These are phyloP conservation scores for Entomobrya multifasciata DNA, from an alignment of 2,888 invertebrate genomes.

Conservation along the genomic window DNA sequence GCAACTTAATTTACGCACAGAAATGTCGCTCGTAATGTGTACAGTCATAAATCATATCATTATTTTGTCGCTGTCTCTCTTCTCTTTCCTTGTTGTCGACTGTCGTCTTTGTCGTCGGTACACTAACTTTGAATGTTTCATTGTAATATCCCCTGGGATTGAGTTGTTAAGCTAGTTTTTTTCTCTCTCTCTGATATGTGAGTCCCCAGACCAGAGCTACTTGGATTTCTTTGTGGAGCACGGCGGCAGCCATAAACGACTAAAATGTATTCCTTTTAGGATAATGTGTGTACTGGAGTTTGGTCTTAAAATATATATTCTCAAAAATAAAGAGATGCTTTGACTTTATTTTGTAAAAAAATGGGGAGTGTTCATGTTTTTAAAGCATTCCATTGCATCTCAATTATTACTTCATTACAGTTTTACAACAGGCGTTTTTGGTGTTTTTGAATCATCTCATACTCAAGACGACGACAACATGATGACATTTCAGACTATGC, in stretches of 20 bases:
- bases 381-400: slow-evolving; percentile 26
- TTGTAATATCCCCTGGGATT: slow-evolving; percentile 69
- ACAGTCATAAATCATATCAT: slow-evolving; percentile 72
- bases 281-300: background rate
- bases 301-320: no score
- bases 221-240: slow-evolving; percentile 40
- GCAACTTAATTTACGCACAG: slow-evolving; percentile 37
- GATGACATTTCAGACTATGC: no score
- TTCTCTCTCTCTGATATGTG: slow-evolving; percentile 37
- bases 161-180: slow-evolving; percentile 67
- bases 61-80: slow-evolving; percentile 69
- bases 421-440: slow-evolving; percentile 37
- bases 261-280: slow-evolving; percentile 15
- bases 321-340: background rate
- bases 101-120: slow-evolving; percentile 70
- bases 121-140: slow-evolving; percentile 68
- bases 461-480: no score
- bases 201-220: slow-evolving; percentile 4
- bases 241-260: background rate
- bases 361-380: background rate
- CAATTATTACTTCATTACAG: slow-evolving; percentile 52
- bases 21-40: slow-evolving; percentile 62
- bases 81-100: slow-evolving; percentile 52
- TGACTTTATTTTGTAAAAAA: slow-evolving; percentile 23
- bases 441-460: slow-evolving; percentile 30